A percentile compares a stretch with the other conserved stretches of the same genome.
Conservation (phyloP, 2,113 vertebrate genomes). For the Pituophis catenifer region DNA sequence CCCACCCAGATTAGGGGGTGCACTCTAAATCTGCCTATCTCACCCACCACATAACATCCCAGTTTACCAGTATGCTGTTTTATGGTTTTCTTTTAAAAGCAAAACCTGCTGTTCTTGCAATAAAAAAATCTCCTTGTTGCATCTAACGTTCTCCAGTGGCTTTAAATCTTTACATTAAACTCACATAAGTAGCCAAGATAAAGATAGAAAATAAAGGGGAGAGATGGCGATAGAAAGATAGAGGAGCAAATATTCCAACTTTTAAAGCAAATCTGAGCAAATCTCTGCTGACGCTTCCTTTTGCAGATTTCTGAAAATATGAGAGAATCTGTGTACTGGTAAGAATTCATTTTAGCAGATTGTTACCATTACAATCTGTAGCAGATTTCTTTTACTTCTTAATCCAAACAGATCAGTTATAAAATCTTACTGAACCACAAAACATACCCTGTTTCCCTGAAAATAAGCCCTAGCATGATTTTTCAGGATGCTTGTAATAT, state of each 20-base stretch:
- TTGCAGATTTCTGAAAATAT: too few relatives aligned
- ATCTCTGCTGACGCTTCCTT: too few relatives aligned
- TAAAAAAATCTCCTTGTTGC: neutral
- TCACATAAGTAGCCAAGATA: neutral
- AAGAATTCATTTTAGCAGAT: neutral
- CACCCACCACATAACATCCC: neutral
- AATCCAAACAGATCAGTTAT: neutral
- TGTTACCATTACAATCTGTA: neutral
- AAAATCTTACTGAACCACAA: neutral
- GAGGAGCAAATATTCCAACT: neutral
- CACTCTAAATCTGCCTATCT: neutral
- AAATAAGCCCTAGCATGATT: too few relatives aligned
- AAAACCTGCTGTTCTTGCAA: neutral
- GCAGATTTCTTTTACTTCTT: neutral
- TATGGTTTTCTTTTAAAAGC: neutral
- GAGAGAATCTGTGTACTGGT: too few relatives aligned
- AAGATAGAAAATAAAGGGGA: neutral
- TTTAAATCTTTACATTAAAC: neutral
- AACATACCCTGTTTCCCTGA: neutral
- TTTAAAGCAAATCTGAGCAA: neutral
- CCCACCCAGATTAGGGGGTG: neutral
- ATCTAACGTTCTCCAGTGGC: neutral
- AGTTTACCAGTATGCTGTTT: neutral
- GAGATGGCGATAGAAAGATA: neutral
- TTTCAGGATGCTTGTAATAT: too few relatives aligned